A percentile compares a stretch with the other conserved stretches of the same genome.
phyloP scores from a whole-genome alignment of 2,113 vertebrate species.

The Rhinoptilus africanus region DNA sequence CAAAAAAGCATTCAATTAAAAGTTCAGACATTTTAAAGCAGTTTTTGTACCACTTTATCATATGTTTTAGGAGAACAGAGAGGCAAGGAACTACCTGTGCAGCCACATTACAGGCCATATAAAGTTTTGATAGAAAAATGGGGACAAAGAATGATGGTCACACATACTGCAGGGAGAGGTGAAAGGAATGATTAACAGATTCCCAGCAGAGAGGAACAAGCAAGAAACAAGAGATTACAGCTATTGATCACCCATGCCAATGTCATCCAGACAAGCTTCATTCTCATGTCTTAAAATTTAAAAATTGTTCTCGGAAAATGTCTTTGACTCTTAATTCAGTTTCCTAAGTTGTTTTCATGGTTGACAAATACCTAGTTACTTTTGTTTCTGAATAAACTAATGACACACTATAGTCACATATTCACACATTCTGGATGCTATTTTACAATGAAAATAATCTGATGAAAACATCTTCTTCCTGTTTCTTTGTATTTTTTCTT shows the following conservation, averaged over 20 bases:
- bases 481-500: not conserved
- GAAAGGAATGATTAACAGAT: not conserved
- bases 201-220: not conserved
- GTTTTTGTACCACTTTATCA: not conserved
- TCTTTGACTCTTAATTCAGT: not conserved
- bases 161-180: not conserved
- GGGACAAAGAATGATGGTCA: not conserved
- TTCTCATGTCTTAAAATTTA: not conserved
- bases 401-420: not conserved
- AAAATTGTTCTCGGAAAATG: not conserved
- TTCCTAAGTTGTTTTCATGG: not conserved
- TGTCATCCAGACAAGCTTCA: not conserved
- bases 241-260: not conserved
- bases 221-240: not conserved
- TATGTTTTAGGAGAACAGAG: not conserved
- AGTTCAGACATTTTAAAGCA: not conserved
- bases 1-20: not conserved
- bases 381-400: not conserved
- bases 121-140: not conserved
- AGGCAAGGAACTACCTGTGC: not conserved
- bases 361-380: not conserved
- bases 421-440: not conserved
- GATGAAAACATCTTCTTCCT: not conserved
- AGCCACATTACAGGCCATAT: not conserved
- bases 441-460: not conserved